These are phyloP conservation scores for Acrocephalus kingi DNA, from an alignment of 2,113 vertebrate species.

Conservation along the genomic window DNA sequence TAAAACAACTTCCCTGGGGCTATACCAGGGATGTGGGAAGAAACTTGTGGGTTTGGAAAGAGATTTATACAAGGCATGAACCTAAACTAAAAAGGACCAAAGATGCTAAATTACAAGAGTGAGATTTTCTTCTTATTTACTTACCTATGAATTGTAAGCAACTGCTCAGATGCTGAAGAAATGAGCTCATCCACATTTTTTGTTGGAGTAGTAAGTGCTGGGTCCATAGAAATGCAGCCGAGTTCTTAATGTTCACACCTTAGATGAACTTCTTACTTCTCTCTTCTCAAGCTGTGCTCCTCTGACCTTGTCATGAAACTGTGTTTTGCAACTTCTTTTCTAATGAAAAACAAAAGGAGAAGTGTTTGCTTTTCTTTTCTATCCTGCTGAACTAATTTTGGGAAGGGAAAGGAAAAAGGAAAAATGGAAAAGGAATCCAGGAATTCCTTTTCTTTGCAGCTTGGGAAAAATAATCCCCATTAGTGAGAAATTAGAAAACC, in stretches of 20 bases:
- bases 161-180: neutral
- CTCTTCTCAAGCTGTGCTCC: neutral
- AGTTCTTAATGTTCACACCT: neutral
- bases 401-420: no score
- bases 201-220: neutral
- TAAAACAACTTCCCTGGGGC: constrained; percentile 30
- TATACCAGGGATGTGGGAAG: neutral
- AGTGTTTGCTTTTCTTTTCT: neutral
- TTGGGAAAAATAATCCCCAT: neutral
- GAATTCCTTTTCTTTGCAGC: neutral
- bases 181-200: neutral
- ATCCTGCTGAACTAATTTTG: neutral
- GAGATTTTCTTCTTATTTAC: neutral
- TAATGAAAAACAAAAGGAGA: neutral
- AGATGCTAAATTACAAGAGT: neutral
- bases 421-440: neutral
- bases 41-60: neutral
- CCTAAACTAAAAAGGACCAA: neutral
- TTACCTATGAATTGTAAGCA: neutral
- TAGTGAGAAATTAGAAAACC: neutral
- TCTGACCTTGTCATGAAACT: neutral
- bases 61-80: neutral
- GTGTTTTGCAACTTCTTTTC: neutral
- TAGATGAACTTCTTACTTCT: neutral
- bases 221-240: neutral